Evolutionary conservation across 2,797 vertebrate genomes (phyloP), one percentile per base, ranked within the genome.

Genomic region (Ataeniobius toweri): DNA sequence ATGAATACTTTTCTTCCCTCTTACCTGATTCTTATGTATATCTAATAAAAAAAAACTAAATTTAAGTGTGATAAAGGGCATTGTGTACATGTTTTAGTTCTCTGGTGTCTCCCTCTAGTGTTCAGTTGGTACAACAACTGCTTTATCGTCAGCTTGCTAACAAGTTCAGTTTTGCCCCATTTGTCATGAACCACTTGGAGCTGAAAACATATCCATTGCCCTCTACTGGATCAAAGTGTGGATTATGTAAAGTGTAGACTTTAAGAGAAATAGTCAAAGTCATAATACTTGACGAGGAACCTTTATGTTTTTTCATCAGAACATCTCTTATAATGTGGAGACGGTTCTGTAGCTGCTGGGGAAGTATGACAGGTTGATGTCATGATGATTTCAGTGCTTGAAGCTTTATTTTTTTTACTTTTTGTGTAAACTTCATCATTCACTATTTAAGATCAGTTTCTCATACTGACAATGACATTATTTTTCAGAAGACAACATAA

Each of bases 71-170:
- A 12, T 24, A 68, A 68, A 68, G 39, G 10, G 9, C 12, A 44
- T 13, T 44, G 5, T 68, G 39, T 24, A 44, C 1, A 24, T 44
- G 24, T 36, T 24, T 1, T 41, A 24, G 22, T 41, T 68, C 63
- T 68, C 4, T 5, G 0, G 4, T 24, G 61, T 39, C 9, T 31
- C 31, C 86, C 75, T 81, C 91, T 87, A 76, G 84, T 83, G 91
- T 85, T 20, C 5, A 46, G 2, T 72, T 0, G 1, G 0, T 67
- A 36, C 71, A 75, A 41, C 74, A 41, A 58, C 26, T 59, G 58
- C 9, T 39, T 71, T 16, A 0, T 3, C 13, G 10, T 41, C 12
- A 31, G 36, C 3, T 5, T 24, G 6, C 5, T 22, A 44, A 4
- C 39, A 13, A 7, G 7, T 76, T 76, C 10, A 41, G 36, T 20